These are phyloP conservation scores for Sebastes vulpes DNA, from an alignment of 2,797 vertebrate species.

Conservation along the genomic window DNA sequence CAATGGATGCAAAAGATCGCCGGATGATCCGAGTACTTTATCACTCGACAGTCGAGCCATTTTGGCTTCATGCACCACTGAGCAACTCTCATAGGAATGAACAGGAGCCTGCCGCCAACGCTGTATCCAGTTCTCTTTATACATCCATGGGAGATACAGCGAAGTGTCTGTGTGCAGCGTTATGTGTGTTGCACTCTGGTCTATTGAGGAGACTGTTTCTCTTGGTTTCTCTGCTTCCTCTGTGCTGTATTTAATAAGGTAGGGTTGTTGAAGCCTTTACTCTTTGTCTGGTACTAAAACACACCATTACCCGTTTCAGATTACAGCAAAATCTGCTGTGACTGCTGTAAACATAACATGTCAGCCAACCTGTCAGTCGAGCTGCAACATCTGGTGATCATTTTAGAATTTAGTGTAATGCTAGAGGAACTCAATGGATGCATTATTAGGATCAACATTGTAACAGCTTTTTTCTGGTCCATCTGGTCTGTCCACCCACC, in stretches of 20 bases:
- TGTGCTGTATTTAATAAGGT: background rate
- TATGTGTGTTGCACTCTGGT: background rate
- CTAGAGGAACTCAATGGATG: background rate
- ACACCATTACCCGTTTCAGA: background rate
- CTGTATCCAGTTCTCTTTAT: no score
- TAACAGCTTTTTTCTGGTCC: constrained; percentile 2
- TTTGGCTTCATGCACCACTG: no score
- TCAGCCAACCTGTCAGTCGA: background rate
- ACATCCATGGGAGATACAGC: no score
- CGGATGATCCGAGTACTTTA: no score
- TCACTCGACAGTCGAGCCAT: no score
- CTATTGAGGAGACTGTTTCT: background rate
- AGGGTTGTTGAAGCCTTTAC: background rate
- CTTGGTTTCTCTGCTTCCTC: background rate
- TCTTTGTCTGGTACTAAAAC: background rate
- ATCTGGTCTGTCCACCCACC: background rate
- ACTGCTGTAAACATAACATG: background rate
- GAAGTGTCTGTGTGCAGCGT: background rate
- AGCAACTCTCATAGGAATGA: no score
- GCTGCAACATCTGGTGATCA: background rate
- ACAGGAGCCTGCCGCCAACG: no score
- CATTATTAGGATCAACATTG: background rate
- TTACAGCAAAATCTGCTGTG: background rate
- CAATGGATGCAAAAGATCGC: no score
- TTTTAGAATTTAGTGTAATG: background rate